These are phyloP conservation scores for Tetranychus cinnabarinus DNA, from an alignment of 1,140 invertebrate genomes.

Conservation along the genomic window DNA sequence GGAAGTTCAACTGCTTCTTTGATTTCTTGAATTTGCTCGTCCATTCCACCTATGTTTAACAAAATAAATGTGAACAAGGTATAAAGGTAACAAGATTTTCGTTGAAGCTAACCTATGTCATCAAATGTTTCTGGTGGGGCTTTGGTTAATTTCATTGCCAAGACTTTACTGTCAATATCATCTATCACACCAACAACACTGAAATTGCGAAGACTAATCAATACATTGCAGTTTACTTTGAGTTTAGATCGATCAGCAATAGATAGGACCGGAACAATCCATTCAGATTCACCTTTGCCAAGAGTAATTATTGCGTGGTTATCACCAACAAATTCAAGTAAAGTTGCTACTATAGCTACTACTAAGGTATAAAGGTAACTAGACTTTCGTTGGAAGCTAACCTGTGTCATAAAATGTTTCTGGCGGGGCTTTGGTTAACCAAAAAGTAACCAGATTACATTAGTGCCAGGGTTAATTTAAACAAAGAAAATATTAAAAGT, in stretches of 20 bases:
- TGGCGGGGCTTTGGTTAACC: too few relatives aligned
- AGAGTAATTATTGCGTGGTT: constrained; percentile 55
- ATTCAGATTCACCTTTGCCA: constrained; percentile 43
- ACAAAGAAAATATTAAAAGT: too few relatives aligned
- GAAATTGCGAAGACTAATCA: not conserved
- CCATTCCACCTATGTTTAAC: constrained; percentile 24
- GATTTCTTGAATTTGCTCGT: not conserved
- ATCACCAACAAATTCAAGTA: constrained; percentile 68
- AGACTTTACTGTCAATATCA: not conserved
- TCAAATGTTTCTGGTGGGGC: constrained; percentile 1
- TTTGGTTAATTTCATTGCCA: not conserved
- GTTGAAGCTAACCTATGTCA: not conserved
- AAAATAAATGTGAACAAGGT: too few relatives aligned
- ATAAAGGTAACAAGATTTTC: too few relatives aligned
- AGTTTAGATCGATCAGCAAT: not conserved
- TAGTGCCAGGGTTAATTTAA: too few relatives aligned
- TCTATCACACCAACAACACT: not conserved
- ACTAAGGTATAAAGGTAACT: too few relatives aligned
- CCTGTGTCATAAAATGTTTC: too few relatives aligned
- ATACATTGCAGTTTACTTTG: not conserved
- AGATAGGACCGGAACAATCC: constrained; percentile 26
- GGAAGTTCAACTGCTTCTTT: constrained; percentile 48
- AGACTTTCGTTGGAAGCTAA: too few relatives aligned
- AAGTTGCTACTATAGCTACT: constrained; percentile 49
- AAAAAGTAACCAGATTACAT: too few relatives aligned